Percentiles rank a stretch among this genome's conserved stretches.
Evolutionary conservation across 1,140 invertebrate genomes (phyloP).

Genomic region (Ips nitidus): DNA sequence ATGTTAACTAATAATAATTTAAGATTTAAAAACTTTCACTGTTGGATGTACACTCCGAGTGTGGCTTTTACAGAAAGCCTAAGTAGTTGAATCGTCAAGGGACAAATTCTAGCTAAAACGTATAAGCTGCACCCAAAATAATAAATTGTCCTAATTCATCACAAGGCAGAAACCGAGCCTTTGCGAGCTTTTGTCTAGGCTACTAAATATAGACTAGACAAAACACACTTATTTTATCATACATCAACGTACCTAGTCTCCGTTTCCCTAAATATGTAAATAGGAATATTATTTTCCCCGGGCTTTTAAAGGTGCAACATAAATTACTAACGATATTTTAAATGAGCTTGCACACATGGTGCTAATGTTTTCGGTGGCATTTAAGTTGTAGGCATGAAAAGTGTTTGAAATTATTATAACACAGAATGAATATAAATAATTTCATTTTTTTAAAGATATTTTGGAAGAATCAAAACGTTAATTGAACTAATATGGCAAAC

Average conservation of each 20-base stretch:
- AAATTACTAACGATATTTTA: constrained; percentile 27
- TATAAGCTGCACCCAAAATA: constrained; percentile 13
- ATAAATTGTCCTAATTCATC: constrained; percentile 28
- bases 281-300: constrained; percentile 31
- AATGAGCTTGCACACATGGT: neutral
- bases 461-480: too few species aligned
- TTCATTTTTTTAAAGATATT: too few species aligned
- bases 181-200: constrained; percentile 25
- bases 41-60: too few species aligned
- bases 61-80: neutral
- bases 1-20: too few species aligned
- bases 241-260: constrained; percentile 11
- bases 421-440: too few species aligned
- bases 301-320: constrained; percentile 25
- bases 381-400: too few species aligned
- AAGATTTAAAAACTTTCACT: too few species aligned
- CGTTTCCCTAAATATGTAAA: constrained; percentile 36
- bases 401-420: too few species aligned
- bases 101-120: constrained; percentile 7
- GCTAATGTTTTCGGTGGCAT: too few species aligned
- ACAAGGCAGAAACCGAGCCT: constrained; percentile 26
- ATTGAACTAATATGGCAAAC: too few species aligned
- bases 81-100: constrained; percentile 2
- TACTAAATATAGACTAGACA: constrained; percentile 30
- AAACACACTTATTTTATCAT: constrained; percentile 36